phyloP scores from a whole-genome alignment of 2,888 invertebrate genomes.

The Brachyptera risi region DNA sequence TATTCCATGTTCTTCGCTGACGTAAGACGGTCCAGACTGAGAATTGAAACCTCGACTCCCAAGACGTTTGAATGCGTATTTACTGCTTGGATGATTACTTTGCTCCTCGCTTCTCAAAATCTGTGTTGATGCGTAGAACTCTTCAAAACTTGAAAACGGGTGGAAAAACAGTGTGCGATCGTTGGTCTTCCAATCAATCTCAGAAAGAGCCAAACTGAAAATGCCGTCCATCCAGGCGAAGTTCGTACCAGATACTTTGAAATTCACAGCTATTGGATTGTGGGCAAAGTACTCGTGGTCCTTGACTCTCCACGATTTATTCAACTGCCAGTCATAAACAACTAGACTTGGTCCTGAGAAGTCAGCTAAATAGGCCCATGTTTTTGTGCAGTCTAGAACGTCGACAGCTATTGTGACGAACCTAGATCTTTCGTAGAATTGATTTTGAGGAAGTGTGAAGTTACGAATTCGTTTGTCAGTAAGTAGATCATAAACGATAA shows the following conservation, averaged over 20 bases:
- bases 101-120: constrained; percentile 59
- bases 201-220: constrained; percentile 68
- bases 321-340: constrained; percentile 69
- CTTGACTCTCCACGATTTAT: constrained; percentile 71
- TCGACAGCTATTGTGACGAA: constrained; percentile 76
- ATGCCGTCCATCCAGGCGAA: constrained; percentile 75
- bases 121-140: constrained; percentile 69
- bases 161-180: constrained; percentile 74
- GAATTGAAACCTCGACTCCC: constrained; percentile 67
- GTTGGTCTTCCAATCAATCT: constrained; percentile 52
- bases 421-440: constrained; percentile 42
- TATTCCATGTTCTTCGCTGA: constrained; percentile 66
- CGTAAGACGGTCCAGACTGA: constrained; percentile 68
- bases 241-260: constrained; percentile 62
- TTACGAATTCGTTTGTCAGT: constrained; percentile 64
- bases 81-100: constrained; percentile 52
- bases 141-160: constrained; percentile 70
- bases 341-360: constrained; percentile 77
- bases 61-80: constrained; percentile 60
- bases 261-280: constrained; percentile 73
- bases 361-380: constrained; percentile 75
- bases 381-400: constrained; percentile 64
- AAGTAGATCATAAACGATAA: constrained; percentile 67
- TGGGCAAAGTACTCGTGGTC: constrained; percentile 76
- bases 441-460: constrained; percentile 59